Evolutionary conservation across 2,797 vertebrate species (phyloP), one percentile per base, ranked within the genome.

Genomic region (Rallus crepitans): DNA sequence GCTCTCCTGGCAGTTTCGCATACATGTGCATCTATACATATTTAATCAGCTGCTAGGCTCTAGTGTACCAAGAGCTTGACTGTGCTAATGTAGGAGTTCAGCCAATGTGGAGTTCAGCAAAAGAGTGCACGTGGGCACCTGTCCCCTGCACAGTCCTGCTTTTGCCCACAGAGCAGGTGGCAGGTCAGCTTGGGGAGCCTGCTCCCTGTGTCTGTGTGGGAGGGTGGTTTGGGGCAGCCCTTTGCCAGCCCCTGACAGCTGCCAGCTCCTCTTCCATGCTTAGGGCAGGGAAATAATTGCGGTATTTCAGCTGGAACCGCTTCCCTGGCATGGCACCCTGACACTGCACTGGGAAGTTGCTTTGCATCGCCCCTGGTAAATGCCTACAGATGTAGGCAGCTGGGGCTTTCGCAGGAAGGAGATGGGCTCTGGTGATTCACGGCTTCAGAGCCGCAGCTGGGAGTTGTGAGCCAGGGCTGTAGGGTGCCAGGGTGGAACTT

Each of bases 371-470:
- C 93, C 72, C 42, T 81, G 11, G 78, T 91, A 90, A 94, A 90
- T 88, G 73, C 87, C 75, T 11, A 2, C 61, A 64, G 1, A 61
- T 12, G 88, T 72, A 5, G 4, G 59, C 19, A 87, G 91, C 59
- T 59, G 55, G 70, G 79, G 64, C 88, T 95, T 93, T 93, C 70
- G 42, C 96, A 96, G 97, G 97, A 96, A 96, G 96, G 95, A 97
- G 97, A 96, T 94, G 96, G 97, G 96, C 95, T 95, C 93, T 57
- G 86, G 82, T 98, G 98, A 97, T 93, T 98, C 96, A 96, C 6
- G 95, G 87, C 97, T 95, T 86, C 97, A 60, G 96, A 96, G 90
- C 87, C 42, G 87, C 97, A 97, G 98, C 97, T 96, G 96, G 97
- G 97, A 97, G 95, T 97, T 90, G 93, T 71, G 94, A 95, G 91